Percentiles rank a stretch among this genome's conserved stretches.
phyloP scores from a whole-genome alignment of 2,888 invertebrate species.

The Dasysyrphus albostriatus region DNA sequence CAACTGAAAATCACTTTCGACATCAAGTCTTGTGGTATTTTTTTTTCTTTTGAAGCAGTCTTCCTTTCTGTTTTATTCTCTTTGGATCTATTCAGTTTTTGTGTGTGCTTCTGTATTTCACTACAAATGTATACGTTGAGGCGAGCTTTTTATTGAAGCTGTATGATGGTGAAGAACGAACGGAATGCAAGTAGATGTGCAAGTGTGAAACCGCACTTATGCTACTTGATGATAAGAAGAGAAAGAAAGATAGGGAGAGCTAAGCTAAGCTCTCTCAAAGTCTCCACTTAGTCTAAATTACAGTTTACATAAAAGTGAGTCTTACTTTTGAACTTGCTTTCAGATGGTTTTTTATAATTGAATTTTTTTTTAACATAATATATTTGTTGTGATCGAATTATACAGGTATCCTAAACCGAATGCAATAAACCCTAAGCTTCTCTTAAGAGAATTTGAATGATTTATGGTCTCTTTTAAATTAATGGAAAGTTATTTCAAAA shows the following conservation, averaged over 20 bases:
- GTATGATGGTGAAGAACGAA: not conserved
- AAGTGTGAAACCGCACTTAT: not conserved
- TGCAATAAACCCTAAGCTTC: slow-evolving; percentile 33
- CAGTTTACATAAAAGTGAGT: not conserved
- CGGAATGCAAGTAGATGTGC: not conserved
- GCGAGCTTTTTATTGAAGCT: slow-evolving; percentile 26
- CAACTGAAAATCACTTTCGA: slow-evolving; percentile 78
- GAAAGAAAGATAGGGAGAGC: not conserved
- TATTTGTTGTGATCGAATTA: no score
- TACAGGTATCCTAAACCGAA: no score
- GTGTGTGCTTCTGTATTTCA: slow-evolving; percentile 4
- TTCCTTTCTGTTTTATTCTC: slow-evolving; percentile 52
- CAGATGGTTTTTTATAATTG: not conserved
- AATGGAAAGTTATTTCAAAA: not conserved
- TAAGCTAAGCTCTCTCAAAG: slow-evolving; percentile 3
- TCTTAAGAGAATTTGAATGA: slow-evolving; percentile 44
- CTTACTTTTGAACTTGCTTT: not conserved
- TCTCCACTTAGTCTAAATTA: not conserved
- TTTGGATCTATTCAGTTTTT: slow-evolving; percentile 35
- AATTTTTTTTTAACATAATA: not conserved
- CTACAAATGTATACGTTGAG: not conserved
- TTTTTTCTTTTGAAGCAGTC: slow-evolving; percentile 65
- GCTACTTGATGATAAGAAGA: not conserved
- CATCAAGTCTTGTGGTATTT: slow-evolving; percentile 60
- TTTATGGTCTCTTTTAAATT: not conserved